A percentile compares a stretch with the other conserved stretches of the same genome.
Evolutionary conservation across 1,140 invertebrate genomes (phyloP).

Genomic region (Bursaphelenchus mucronatus): DNA sequence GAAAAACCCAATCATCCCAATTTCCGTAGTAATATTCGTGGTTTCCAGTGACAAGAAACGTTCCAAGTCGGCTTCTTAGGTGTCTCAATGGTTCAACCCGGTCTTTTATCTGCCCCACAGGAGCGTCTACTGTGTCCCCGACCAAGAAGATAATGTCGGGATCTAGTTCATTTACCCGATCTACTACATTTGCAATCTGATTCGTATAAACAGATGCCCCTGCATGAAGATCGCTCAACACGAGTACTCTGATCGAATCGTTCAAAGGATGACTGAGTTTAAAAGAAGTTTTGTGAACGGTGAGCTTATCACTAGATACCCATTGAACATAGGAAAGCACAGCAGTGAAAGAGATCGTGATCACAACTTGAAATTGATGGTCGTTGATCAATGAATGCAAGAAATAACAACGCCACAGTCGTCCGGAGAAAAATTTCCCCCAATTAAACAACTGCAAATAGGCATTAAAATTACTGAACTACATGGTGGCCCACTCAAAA

Average conservation of each 20-base stretch:
- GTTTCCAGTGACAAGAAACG: constrained; percentile 16
- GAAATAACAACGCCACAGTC: constrained; percentile 16
- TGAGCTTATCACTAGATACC: constrained; percentile 39
- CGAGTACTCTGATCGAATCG: constrained; percentile 17
- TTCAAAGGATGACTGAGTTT: neutral
- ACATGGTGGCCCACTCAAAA: too few relatives aligned
- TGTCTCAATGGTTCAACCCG: constrained; percentile 34
- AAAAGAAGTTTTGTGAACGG: constrained; percentile 16
- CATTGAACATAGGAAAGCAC: constrained; percentile 34
- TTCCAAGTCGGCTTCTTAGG: constrained; percentile 17
- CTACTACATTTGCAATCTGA: constrained; percentile 43
- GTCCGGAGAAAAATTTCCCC: constrained; percentile 27
- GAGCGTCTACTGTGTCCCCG: constrained; percentile 42
- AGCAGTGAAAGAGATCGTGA: constrained; percentile 24
- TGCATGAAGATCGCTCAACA: constrained; percentile 42
- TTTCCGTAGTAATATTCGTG: constrained; percentile 48
- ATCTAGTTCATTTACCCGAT: constrained; percentile 29
- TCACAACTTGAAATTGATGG: constrained; percentile 30
- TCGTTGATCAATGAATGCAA: constrained; percentile 29
- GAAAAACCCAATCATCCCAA: constrained; percentile 36
- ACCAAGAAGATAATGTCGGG: constrained; percentile 24
- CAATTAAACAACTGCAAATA: constrained; percentile 16
- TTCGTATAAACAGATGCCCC: constrained; percentile 37
- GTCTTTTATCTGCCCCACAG: constrained; percentile 37
- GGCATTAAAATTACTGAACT: neutral